Evolutionary conservation across 2,797 vertebrate genomes (phyloP), one percentile per base, ranked within the genome.

Genomic region (Coregonus ussuriensis): DNA sequence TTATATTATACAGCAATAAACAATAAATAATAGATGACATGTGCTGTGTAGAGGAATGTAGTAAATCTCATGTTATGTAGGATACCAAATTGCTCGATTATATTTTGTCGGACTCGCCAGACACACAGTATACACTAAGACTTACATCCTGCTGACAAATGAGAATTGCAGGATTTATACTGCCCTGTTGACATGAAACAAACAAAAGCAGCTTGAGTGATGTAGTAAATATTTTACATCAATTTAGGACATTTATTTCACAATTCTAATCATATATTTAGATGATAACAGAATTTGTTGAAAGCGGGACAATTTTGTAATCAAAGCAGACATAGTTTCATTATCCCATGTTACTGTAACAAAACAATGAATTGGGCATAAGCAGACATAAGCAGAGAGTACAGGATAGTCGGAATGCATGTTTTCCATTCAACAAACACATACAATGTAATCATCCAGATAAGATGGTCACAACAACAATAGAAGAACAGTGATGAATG

Each of bases 261-360:
- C n/a, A 25, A 62, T 59, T 59, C 4, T 59, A 59, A 54, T 54
- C 41, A 47, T 47, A 13, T 47, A 47, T 47, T 47, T 47, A 47
- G 41, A 47, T 47, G 41, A 47, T 47, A 47, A 47, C 41, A 47
- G 41, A 47, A 47, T 47, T 11, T 47, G 41, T 9, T 47, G 41
- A 47, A 47, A 13, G 41, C 41, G 11, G 69, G 47, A 71, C 47
- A 71, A 4, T 52, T 52, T n/a, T 51, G 41, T 52, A 25, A 71
- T 70, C 25, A 70, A 25, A 35, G 47, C 68, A 70, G 68, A 70
- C 68, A 68, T 68, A 35, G 41, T 70, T 70, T 70, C 16, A 13
- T 41, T 51, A 71, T 51, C 37, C 41, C 18, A 41, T 47, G 69
- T 71, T 29, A 51, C 69, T 21, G 37, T 52, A 47, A 51, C 37